phyloP scores from a whole-genome alignment of 2,797 vertebrate genomes.

The Hypotaenidia okinawae region DNA sequence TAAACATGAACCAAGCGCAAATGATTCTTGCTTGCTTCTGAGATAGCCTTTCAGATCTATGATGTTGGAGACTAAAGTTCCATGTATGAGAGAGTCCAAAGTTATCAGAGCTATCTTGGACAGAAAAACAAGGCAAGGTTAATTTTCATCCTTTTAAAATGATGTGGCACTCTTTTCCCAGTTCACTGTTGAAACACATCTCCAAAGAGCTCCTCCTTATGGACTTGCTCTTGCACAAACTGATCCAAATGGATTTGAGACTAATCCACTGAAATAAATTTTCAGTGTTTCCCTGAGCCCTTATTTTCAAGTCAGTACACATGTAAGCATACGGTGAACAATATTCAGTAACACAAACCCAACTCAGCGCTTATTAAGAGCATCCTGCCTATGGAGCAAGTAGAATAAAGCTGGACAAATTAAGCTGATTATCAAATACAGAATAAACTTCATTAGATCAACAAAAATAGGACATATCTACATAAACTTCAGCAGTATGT shows the following conservation, averaged over 20 bases:
- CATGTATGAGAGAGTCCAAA: background rate
- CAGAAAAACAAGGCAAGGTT: background rate
- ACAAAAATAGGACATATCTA: background rate
- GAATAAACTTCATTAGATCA: background rate
- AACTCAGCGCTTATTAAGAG: background rate
- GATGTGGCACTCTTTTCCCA: background rate
- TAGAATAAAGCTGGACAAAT: background rate
- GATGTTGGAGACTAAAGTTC: background rate
- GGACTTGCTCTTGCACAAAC: background rate
- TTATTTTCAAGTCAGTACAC: background rate
- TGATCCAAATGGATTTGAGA: background rate
- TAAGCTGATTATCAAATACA: background rate
- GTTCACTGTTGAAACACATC: background rate
- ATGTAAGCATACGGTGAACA: background rate
- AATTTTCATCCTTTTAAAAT: background rate
- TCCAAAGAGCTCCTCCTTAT: background rate
- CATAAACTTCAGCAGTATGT: background rate
- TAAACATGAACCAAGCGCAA: background rate
- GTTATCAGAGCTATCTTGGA: background rate
- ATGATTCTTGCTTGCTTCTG: background rate
- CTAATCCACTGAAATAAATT: background rate
- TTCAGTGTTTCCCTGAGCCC: background rate
- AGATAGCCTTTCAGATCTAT: background rate
- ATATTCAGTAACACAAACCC: background rate
- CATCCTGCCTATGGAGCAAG: background rate